These are phyloP conservation scores for Festucalex cinctus DNA, from an alignment of 2,113 vertebrate genomes.

Conservation along the genomic window DNA sequence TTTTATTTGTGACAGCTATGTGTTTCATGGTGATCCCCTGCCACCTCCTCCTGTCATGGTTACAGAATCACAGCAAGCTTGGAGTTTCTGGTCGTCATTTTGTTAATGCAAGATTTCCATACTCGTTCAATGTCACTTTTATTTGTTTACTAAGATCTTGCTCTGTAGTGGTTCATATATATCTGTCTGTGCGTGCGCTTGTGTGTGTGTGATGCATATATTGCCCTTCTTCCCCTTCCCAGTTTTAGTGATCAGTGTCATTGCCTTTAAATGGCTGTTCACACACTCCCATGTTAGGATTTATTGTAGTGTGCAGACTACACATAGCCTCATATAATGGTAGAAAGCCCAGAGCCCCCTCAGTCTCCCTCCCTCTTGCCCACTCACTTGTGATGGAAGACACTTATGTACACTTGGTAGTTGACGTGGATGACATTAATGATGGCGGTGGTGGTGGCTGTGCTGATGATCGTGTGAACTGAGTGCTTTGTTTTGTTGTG, in stretches of 20 bases:
- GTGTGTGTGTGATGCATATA: slow-evolving; percentile 67
- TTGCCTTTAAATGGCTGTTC: slow-evolving; percentile 30
- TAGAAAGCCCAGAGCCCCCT: slow-evolving; percentile 37
- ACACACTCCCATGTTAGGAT: slow-evolving; percentile 36
- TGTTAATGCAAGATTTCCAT: slow-evolving; percentile 74
- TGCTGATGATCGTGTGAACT: slow-evolving; percentile 66
- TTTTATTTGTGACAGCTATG: slow-evolving; percentile 66
- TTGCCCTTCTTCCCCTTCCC: slow-evolving; percentile 56
- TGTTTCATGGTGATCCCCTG: slow-evolving; percentile 75
- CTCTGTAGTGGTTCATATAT: slow-evolving; percentile 70
- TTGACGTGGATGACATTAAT: slow-evolving; percentile 49
- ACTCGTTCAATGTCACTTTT: slow-evolving; percentile 68
- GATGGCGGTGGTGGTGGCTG: slow-evolving; percentile 62
- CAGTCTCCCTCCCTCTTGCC: slow-evolving; percentile 27
- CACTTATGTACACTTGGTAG: slow-evolving; percentile 70
- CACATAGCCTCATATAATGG: slow-evolving; percentile 46
- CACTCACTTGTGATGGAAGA: slow-evolving; percentile 62
- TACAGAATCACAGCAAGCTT: slow-evolving; percentile 88
- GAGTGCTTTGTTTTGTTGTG: slow-evolving; percentile 50
- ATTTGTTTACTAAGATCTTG: slow-evolving; percentile 67
- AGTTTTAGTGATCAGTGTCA: slow-evolving; percentile 36
- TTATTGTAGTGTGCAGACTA: slow-evolving; percentile 41
- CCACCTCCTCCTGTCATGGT: slow-evolving; percentile 79
- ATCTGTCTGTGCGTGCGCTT: slow-evolving; percentile 24
- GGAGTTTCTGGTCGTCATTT: slow-evolving; percentile 76